These are phyloP conservation scores for Cyanistes caeruleus DNA, from an alignment of 2,113 vertebrate species.

Conservation along the genomic window DNA sequence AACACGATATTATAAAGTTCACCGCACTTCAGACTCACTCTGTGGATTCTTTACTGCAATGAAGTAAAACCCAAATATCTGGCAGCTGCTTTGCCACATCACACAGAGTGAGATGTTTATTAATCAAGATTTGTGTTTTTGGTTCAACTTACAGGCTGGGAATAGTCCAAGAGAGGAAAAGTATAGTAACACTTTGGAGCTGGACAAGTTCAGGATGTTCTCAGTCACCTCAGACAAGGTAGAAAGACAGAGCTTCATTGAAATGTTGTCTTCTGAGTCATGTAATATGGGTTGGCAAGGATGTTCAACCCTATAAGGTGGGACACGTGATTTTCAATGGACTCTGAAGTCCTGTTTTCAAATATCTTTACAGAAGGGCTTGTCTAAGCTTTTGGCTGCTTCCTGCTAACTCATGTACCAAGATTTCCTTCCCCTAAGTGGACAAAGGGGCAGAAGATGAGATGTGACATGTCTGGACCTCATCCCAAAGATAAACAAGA, in stretches of 20 bases:
- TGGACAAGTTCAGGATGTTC: not conserved
- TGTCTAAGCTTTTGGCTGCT: not conserved
- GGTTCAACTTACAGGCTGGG: not conserved
- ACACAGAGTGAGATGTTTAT: not conserved
- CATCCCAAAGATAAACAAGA: not conserved
- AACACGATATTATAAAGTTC: not conserved
- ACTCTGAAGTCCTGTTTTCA: not conserved
- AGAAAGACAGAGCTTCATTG: not conserved
- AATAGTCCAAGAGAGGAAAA: not conserved
- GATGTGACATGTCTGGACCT: not conserved
- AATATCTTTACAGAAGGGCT: not conserved
- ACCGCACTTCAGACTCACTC: not conserved
- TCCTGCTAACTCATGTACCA: not conserved
- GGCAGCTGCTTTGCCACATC: not conserved
- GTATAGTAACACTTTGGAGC: not conserved
- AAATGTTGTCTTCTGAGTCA: not conserved
- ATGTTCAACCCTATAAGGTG: rapidly evolving
- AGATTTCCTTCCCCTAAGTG: not conserved
- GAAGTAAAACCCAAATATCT: not conserved
- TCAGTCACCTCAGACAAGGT: not conserved
- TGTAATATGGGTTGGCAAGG: rapidly evolving
- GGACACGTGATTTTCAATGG: not conserved
- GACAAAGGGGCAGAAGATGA: not conserved
- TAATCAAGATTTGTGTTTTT: not conserved
- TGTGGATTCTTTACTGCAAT: not conserved